Base-by-base conservation (phyloP, 2,888 invertebrate species). In the Oscheius sp. region DNA sequence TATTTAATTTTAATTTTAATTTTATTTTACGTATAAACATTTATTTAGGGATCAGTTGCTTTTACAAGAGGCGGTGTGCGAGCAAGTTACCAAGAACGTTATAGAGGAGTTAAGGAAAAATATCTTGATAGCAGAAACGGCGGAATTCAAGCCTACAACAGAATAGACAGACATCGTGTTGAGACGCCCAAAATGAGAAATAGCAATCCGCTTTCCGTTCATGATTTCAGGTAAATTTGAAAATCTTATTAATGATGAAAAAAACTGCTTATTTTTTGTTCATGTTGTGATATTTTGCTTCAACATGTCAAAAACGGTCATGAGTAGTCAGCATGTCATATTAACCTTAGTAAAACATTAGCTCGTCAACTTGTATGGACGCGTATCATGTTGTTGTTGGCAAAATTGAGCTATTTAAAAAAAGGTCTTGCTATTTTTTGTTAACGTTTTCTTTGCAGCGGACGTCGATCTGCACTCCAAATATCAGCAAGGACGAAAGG, bases 1-100 rank as follows among this genome's bases (percentile, higher is more conserved):
- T 9, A 3, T 26, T 9, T 6, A 26, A 49, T 49, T 36, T 14
- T 17, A 8, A 44, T 44, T 44, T 5, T 44, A 9, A 36, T 14
- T 36, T 36, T 36, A 12, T 47, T 17, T 47, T 47, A 12, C 17
- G 9, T 47, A 32, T 28, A 51, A 36, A 17, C 33, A 14, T 17
- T 24, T 59, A 14, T 61, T 30, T 30, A 59, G 59, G 59, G 59
- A 24, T 62, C 62, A n/a, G 36, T 26, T 30, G 44, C 44, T 6
- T 54, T 56, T 32, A 44, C 30, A 26, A 41, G 66, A 4, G 66
- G 66, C 17, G 65, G 54, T 9, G 32, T 41, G 12, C 65, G 65
- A 12, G 44, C 41, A 33, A 67, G 67, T 38, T 67, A 67, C 24
- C 67, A 67, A n/a, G 67, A 67, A n/a, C 57, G 67, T 14, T 67